Conservation (phyloP, 2,113 vertebrate genomes). For the Acanthochromis polyacanthus region DNA sequence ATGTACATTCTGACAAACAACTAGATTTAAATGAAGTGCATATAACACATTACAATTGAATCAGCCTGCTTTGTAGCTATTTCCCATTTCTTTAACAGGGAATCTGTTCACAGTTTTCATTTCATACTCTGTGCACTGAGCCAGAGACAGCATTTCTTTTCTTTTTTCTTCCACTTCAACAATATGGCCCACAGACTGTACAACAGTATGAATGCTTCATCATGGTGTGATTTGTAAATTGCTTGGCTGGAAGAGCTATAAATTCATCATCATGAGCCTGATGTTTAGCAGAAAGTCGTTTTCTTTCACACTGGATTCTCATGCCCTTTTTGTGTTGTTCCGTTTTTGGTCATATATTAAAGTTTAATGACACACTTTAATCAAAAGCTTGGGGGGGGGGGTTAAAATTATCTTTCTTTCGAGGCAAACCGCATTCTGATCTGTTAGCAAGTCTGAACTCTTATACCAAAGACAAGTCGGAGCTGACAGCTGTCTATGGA, state of each 20-base stretch:
- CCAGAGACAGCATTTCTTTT: slow-evolving; percentile 12
- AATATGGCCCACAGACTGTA: slow-evolving; percentile 26
- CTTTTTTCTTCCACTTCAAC: slow-evolving; percentile 19
- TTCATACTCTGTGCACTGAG: slow-evolving; percentile 13
- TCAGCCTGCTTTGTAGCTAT: not conserved
- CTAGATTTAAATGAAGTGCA: not conserved
- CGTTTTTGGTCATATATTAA: not conserved
- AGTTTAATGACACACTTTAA: not conserved
- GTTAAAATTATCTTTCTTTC: slow-evolving; percentile 12
- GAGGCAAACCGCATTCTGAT: not conserved
- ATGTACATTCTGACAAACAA: slow-evolving; percentile 18
- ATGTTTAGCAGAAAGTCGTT: not conserved
- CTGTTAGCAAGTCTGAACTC: slow-evolving; percentile 19
- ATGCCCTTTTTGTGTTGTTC: not conserved
- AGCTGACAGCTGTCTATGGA: slow-evolving; percentile 72
- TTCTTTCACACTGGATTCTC: not conserved
- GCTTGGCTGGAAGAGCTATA: not conserved
- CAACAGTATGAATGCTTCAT: slow-evolving; percentile 23
- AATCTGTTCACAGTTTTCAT: slow-evolving; percentile 35
- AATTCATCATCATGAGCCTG: slow-evolving; percentile 19
- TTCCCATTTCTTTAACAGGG: not conserved
- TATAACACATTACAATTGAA: not conserved
- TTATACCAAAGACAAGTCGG: slow-evolving; percentile 13
- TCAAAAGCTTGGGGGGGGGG: not conserved
- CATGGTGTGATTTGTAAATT: slow-evolving; percentile 28